Evolutionary conservation across 2,797 vertebrate species (phyloP).

Genomic region (Eulemur coronatus): DNA sequence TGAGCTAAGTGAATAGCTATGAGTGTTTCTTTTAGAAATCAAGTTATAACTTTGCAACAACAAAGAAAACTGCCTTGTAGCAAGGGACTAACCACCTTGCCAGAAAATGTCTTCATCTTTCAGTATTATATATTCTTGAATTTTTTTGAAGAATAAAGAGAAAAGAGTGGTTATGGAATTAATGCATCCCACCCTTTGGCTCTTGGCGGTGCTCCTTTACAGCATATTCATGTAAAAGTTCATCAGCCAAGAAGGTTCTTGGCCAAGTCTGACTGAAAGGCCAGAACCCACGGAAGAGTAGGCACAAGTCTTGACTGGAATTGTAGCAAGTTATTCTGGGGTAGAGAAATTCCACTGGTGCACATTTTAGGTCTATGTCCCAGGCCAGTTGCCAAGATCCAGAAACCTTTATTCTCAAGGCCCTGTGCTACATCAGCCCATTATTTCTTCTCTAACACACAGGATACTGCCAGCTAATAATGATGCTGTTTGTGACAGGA

Average conservation of each 20-base stretch:
- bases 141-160: conserved; percentile 47
- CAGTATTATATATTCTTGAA: conserved; percentile 23
- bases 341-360: background rate
- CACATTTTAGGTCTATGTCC: background rate
- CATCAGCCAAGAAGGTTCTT: background rate
- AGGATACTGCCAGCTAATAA: background rate
- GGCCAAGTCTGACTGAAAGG: background rate
- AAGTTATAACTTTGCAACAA: conserved; percentile 12
- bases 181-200: background rate
- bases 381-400: background rate
- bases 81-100: background rate
- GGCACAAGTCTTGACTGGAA: background rate
- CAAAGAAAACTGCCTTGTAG: conserved; percentile 25
- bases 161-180: conserved; percentile 30
- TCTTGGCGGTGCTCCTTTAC: background rate
- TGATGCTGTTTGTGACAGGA: background rate
- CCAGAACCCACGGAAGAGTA: background rate
- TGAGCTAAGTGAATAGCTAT: conserved; percentile 5
- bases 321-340: background rate
- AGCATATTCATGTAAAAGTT: background rate
- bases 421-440: background rate
- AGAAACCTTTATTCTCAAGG: background rate
- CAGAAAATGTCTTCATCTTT: conserved; percentile 43
- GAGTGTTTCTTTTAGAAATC: conserved; percentile 35
- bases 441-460: background rate